Conservation (phyloP, 2,888 invertebrate species). For the Nomada lathburiana region DNA sequence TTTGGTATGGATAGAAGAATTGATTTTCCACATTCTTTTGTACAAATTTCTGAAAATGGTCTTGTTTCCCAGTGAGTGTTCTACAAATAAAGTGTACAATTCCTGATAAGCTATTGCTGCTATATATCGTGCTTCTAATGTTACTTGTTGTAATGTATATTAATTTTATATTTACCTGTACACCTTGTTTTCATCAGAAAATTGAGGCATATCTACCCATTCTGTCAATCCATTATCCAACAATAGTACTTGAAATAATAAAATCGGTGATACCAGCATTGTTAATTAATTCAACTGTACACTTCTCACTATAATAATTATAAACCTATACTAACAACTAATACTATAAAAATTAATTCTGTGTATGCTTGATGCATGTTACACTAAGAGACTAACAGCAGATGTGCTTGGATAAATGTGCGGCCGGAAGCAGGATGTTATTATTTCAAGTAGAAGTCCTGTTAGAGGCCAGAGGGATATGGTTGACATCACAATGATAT, state of each 20-base stretch:
- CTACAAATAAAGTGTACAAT: slow-evolving; percentile 38
- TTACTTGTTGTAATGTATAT: not conserved
- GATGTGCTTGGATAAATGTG: slow-evolving; percentile 6
- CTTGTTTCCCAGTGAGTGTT: slow-evolving; percentile 51
- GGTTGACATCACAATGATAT: slow-evolving; percentile 9
- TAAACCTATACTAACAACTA: not conserved
- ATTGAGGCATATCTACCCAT: slow-evolving; percentile 82
- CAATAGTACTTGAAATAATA: slow-evolving; percentile 41
- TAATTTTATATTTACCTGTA: slow-evolving; percentile 68
- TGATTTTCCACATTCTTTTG: slow-evolving; percentile 16
- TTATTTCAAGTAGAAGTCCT: slow-evolving; percentile 80
- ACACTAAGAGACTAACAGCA: slow-evolving; percentile 33
- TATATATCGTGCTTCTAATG: not conserved
- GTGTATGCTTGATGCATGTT: slow-evolving; percentile 4
- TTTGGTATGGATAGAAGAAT: slow-evolving; percentile 12
- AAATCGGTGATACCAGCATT: slow-evolving; percentile 12
- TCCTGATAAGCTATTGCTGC: slow-evolving; percentile 5
- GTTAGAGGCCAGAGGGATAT: slow-evolving; percentile 65
- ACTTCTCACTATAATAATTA: not conserved
- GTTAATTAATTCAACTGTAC: not conserved
- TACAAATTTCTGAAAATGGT: slow-evolving; percentile 52
- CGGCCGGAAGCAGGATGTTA: slow-evolving; percentile 68
- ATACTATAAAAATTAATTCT: slow-evolving; percentile 2
- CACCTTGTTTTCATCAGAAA: slow-evolving; percentile 78
- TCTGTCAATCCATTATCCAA: slow-evolving; percentile 66